Conservation (phyloP, 2,797 vertebrate genomes). For the Platalea minor region DNA sequence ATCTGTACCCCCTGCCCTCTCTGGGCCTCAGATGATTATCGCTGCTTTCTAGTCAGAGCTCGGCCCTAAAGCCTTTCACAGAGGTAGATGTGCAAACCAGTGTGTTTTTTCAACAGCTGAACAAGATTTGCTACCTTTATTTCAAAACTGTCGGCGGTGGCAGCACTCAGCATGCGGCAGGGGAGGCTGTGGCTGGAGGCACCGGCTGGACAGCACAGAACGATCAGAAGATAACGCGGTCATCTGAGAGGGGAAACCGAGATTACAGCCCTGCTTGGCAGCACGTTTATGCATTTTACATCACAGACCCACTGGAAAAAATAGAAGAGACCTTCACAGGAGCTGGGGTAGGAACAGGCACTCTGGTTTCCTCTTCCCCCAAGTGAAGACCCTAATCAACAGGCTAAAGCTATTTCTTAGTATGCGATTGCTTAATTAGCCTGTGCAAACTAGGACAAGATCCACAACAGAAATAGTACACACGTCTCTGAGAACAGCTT, state of each 20-base stretch:
- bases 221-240: background rate
- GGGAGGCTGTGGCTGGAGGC: background rate
- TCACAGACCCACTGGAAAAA: background rate
- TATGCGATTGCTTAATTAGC: background rate
- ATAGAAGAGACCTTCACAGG: background rate
- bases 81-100: background rate
- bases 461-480: background rate
- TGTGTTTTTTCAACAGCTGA: background rate
- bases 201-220: background rate
- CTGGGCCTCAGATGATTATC: background rate
- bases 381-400: background rate
- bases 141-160: background rate
- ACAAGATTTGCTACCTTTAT: background rate
- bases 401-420: background rate
- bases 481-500: background rate
- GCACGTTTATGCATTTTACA: background rate
- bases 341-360: background rate
- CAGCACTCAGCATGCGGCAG: background rate
- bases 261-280: background rate
- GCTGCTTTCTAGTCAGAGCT: background rate
- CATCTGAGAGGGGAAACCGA: background rate
- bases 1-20: background rate
- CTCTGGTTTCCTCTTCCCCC: background rate
- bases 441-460: background rate
- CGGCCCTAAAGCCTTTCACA: background rate